These are phyloP conservation scores for Trichonephila inaurata DNA, from an alignment of 1,140 invertebrate genomes.

Conservation along the genomic window DNA sequence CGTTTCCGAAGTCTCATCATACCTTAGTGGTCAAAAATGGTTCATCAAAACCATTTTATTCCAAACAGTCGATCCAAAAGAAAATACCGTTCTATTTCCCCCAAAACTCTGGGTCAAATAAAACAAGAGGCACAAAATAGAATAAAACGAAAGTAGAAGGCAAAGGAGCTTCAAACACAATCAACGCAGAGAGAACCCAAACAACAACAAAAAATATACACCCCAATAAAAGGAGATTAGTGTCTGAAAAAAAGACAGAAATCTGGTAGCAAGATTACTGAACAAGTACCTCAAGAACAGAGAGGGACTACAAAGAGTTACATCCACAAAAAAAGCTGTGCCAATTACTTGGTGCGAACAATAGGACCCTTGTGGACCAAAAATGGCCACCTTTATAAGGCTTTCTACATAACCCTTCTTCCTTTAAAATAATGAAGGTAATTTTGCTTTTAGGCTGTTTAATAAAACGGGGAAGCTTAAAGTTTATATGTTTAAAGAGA, in stretches of 20 bases:
- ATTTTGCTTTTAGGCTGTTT: slow-evolving; percentile 55
- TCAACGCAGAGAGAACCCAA: slow-evolving; percentile 23
- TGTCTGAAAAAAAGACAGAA: slow-evolving; percentile 39
- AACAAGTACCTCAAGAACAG: slow-evolving; percentile 44
- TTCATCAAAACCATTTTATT: neutral
- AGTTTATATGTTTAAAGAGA: slow-evolving; percentile 51
- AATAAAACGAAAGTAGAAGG: slow-evolving; percentile 35
- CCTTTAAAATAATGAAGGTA: slow-evolving; percentile 69
- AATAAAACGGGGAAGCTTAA: slow-evolving; percentile 53
- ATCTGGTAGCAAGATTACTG: slow-evolving; percentile 46
- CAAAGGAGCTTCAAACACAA: slow-evolving; percentile 20
- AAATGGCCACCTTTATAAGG: slow-evolving; percentile 52
- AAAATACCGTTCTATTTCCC: neutral
- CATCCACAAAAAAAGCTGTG: slow-evolving; percentile 23
- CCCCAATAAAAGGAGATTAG: slow-evolving; percentile 70
- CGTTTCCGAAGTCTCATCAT: too few relatives aligned
- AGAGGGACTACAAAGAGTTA: neutral
- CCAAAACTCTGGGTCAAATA: neutral
- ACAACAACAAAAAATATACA: slow-evolving; percentile 57
- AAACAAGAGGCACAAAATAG: neutral
- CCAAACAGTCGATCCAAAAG: neutral
- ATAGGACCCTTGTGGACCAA: slow-evolving; percentile 53
- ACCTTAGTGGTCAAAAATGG: slow-evolving; percentile 22
- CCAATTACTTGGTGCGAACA: slow-evolving; percentile 54
- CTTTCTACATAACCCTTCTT: slow-evolving; percentile 51